Conservation (phyloP, 2,797 vertebrate genomes). For the Sphenodon punctatus region DNA sequence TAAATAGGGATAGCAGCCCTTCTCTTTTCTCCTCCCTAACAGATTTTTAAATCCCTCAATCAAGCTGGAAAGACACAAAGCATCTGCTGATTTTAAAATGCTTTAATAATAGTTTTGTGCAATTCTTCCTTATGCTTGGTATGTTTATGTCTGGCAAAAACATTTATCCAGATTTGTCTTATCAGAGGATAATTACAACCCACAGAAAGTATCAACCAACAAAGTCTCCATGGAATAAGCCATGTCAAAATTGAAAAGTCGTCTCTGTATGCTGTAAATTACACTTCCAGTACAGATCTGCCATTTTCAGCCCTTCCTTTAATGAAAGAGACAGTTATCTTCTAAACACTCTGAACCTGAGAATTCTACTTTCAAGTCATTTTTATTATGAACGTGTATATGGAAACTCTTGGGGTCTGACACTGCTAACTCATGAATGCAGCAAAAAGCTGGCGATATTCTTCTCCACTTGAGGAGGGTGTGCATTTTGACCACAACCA, state of each 20-base stretch:
- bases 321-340: background rate
- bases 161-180: background rate
- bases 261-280: background rate
- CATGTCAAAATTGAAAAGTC: slow-evolving; percentile 11
- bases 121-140: background rate
- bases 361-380: background rate
- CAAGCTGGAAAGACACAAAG: background rate
- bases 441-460: no score
- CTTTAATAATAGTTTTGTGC: background rate
- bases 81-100: background rate
- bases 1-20: background rate
- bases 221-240: background rate
- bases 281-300: background rate
- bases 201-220: background rate
- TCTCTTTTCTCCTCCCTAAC: background rate
- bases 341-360: background rate
- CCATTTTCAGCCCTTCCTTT: background rate
- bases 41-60: background rate
- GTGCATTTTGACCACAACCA: no score
- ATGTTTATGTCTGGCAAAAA: slow-evolving; percentile 13
- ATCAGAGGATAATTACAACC: background rate
- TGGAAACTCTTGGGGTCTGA: no score
- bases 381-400: background rate
- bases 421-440: no score
- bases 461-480: no score